Percentiles rank a stretch among this genome's conserved stretches.
Evolutionary conservation across 2,113 vertebrate genomes (phyloP).

Genomic region (Tachycineta bicolor): DNA sequence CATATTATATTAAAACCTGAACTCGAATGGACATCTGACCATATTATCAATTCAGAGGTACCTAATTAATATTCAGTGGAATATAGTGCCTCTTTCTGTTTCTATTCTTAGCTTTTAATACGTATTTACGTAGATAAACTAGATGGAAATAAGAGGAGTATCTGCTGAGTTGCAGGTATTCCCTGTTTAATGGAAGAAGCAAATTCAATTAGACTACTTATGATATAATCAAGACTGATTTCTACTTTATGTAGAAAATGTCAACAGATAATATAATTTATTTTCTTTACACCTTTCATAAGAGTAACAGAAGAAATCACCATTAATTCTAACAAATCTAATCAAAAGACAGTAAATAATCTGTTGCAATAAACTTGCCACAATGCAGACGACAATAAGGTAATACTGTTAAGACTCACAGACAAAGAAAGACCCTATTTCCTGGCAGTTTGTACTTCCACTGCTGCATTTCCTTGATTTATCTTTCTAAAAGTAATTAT

Average conservation of each 20-base stretch:
- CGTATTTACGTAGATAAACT: not conserved
- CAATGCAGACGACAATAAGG: not conserved
- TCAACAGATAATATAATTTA: not conserved
- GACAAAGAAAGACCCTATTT: not conserved
- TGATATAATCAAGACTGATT: not conserved
- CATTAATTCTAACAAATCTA: not conserved
- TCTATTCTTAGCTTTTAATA: not conserved
- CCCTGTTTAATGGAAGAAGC: not conserved
- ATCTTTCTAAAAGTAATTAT: slow-evolving; percentile 43
- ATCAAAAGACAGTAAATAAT: not conserved
- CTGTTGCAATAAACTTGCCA: not conserved
- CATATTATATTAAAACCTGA: not conserved
- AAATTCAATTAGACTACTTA: not conserved
- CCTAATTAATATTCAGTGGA: not conserved
- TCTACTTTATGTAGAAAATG: not conserved
- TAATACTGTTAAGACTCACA: not conserved
- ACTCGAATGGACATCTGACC: not conserved
- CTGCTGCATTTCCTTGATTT: not conserved
- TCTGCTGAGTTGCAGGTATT: not conserved
- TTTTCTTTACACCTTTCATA: not conserved
- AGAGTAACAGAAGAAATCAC: not conserved
- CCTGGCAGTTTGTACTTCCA: not conserved
- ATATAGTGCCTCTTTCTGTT: not conserved
- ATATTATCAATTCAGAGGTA: not conserved
- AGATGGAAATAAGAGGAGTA: not conserved